Evolutionary conservation across 1,140 invertebrate genomes (phyloP).

Genomic region (Apis florea): DNA sequence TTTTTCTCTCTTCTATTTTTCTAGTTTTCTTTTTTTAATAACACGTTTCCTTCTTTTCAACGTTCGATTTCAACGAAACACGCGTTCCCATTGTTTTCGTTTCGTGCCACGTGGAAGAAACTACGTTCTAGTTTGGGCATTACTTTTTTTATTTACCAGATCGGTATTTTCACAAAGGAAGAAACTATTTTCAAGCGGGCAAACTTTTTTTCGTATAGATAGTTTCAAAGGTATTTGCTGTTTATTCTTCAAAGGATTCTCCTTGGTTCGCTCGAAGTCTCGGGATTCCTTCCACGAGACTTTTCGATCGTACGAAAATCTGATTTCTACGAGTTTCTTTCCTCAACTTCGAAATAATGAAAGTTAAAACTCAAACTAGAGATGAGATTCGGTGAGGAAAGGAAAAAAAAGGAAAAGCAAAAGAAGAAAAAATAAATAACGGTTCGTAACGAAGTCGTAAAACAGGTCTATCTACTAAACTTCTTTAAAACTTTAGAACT

Average conservation of each 20-base stretch:
- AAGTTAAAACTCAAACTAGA: not conserved
- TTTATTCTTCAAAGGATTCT: not conserved
- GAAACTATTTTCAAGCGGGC: not conserved
- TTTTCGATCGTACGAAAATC: not conserved
- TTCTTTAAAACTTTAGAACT: constrained; percentile 33
- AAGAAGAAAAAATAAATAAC: not conserved
- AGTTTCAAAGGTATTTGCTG: not conserved
- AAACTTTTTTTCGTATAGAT: not conserved
- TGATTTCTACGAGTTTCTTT: not conserved
- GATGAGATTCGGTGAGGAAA: not conserved
- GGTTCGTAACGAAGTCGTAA: constrained; percentile 25
- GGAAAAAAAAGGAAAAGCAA: not conserved
- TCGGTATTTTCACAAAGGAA: not conserved
- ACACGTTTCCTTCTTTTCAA: not conserved
- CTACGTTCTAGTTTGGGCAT: constrained; percentile 20
- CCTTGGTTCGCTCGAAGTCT: not conserved
- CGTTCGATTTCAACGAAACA: not conserved
- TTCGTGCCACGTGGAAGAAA: not conserved
- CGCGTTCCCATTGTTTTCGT: constrained; percentile 17
- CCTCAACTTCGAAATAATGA: not conserved
- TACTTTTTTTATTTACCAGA: not conserved
- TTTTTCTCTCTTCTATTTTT: not conserved
- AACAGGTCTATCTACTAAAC: constrained; percentile 31
- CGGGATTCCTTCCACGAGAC: not conserved
- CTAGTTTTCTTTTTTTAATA: not conserved